Evolutionary conservation across 2,888 invertebrate genomes (phyloP).

Genomic region (Eupithecia subfuscata): DNA sequence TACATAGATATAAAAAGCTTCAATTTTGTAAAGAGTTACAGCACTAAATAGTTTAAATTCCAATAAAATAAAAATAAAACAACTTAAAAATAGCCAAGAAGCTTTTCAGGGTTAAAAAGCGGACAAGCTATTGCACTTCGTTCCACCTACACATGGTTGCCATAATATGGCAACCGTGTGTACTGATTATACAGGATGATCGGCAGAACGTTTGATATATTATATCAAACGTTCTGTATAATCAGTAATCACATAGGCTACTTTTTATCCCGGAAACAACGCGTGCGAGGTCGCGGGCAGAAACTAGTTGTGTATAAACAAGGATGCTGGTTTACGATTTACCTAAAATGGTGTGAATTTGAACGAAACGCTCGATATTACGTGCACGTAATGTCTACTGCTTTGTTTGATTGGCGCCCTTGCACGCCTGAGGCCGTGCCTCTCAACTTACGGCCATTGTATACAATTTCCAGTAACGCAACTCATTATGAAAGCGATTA

Average conservation of each 20-base stretch:
- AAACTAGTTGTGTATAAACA: neutral
- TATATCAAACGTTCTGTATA: no score
- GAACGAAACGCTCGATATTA: constrained; percentile 33
- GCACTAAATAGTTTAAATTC: no score
- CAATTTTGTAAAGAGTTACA: no score
- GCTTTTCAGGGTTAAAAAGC: no score
- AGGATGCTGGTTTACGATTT: constrained; percentile 18
- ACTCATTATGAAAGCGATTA: neutral
- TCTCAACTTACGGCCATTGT: constrained; percentile 58
- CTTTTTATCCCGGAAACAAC: neutral
- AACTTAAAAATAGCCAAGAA: no score
- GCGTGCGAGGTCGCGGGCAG: neutral
- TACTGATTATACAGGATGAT: no score
- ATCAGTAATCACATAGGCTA: neutral
- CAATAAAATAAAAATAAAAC: no score
- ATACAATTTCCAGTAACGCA: constrained; percentile 11
- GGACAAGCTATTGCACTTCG: no score
- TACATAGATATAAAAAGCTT: no score
- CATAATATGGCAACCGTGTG: no score
- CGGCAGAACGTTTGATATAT: no score
- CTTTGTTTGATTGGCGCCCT: constrained; percentile 62
- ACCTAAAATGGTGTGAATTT: constrained; percentile 10
- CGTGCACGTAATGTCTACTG: constrained; percentile 48
- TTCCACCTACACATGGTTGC: no score
- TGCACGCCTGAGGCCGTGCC: constrained; percentile 68